Evolutionary conservation across 2,888 invertebrate genomes (phyloP), one percentile per base, ranked within the genome.

Genomic region (Holacanthella duospinosa): DNA sequence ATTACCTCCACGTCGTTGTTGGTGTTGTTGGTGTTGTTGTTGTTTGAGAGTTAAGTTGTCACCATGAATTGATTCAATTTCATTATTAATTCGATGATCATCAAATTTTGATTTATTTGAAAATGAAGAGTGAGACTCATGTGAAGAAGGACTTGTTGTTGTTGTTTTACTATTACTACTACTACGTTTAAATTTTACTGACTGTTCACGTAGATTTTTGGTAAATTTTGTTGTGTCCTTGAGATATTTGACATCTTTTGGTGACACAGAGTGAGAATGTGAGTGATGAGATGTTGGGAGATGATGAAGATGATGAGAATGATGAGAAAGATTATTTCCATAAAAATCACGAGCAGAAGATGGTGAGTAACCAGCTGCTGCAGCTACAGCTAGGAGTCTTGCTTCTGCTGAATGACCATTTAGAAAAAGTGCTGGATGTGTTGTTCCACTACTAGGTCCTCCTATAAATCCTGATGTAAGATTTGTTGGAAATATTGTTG

Each of bases 261-360:
- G 64, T 16, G 68, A 67, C 68, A 71, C 67, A 19, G 66, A 64
- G n/a, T n/a, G n/a, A n/a, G n/a, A n/a, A n/a, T n/a, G n/a, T n/a
- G n/a, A n/a, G n/a, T n/a, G n/a, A n/a, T n/a, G n/a, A n/a, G n/a
- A n/a, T n/a, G n/a, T n/a, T n/a, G 24, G 28, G 6, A n/a, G 58
- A n/a, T 59, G 56, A 48, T 64, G 69, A 63, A 71, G 43, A 55
- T 67, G 66, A 56, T 66, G 53, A 0, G 56, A 19, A 6, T 9
- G 26, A 43, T 4, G 19, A 26, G 16, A 12, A 19, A 25, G 6
- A 44, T 25, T 19, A 54, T 62, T 29, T 19, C 57, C 60, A 4
- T 62, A 59, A 29, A 61, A 61, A 43, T 59, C 59, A 55, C 53
- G 53, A 53, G 55, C 29, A 29, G 53, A 28, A 26, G 68, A 64